Evolutionary conservation across 2,888 invertebrate genomes (phyloP).

Genomic region (Aphrophora alni): DNA sequence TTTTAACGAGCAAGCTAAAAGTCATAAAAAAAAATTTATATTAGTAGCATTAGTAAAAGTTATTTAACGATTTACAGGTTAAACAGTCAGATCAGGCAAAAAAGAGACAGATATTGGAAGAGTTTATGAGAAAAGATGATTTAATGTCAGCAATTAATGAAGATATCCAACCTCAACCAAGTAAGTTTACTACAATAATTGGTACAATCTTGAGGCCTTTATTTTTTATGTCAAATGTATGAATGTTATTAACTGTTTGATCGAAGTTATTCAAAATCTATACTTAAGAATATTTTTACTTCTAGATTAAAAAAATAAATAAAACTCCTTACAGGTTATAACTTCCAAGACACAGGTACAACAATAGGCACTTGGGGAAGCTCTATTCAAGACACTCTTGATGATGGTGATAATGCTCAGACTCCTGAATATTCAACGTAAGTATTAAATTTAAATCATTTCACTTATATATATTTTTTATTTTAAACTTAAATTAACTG

Average conservation of each 20-base stretch:
- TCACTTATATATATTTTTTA: too few relatives aligned
- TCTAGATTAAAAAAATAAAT: too few relatives aligned
- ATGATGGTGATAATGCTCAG: slow-evolving; percentile 22
- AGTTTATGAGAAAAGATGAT: slow-evolving; percentile 29
- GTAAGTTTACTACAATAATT: neutral
- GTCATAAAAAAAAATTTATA: too few relatives aligned
- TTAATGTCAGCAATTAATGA: slow-evolving; percentile 24
- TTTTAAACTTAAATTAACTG: too few relatives aligned
- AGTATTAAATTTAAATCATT: too few relatives aligned
- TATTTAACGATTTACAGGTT: neutral
- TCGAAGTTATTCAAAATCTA: too few relatives aligned
- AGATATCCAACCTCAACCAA: slow-evolving; percentile 21
- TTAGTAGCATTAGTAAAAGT: too few relatives aligned
- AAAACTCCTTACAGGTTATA: slow-evolving; percentile 34
- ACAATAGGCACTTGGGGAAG: slow-evolving; percentile 36
- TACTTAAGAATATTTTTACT: too few relatives aligned
- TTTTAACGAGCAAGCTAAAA: too few relatives aligned
- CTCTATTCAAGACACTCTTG: slow-evolving; percentile 33
- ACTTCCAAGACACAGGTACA: slow-evolving; percentile 34
- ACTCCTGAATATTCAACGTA: slow-evolving; percentile 36
- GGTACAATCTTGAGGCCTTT: neutral
- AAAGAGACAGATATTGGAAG: slow-evolving; percentile 12
- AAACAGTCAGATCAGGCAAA: neutral
- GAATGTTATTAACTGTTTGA: too few relatives aligned
- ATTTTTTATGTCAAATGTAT: too few relatives aligned